Conservation (phyloP, 2,888 invertebrate genomes). For the Netelia melanura region DNA sequence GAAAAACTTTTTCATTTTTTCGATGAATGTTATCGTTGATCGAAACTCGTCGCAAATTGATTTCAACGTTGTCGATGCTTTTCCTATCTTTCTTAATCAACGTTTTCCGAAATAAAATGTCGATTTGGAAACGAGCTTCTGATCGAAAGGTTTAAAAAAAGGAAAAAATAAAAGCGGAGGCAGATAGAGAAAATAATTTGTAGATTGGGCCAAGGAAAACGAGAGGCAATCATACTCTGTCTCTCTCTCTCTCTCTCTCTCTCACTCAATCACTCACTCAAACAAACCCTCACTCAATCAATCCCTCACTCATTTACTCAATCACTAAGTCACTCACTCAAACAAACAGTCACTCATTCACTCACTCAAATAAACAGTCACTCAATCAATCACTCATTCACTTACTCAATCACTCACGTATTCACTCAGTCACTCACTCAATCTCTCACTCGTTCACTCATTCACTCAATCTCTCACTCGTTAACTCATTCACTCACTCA, state of each 20-base stretch:
- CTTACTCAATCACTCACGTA: no score
- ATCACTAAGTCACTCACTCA: no score
- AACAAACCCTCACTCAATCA: no score
- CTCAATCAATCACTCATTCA: no score
- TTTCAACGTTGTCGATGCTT: neutral
- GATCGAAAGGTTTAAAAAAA: neutral
- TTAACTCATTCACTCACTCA: no score
- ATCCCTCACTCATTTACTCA: no score
- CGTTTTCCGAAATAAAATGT: conserved; percentile 20
- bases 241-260: neutral
- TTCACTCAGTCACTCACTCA: no score
- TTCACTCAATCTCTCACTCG: no score
- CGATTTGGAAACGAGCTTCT: neutral
- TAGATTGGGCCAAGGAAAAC: neutral
- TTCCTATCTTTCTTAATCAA: conserved; percentile 26
- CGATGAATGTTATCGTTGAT: neutral
- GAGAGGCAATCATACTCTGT: neutral
- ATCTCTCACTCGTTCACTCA: no score
- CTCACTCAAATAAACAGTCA: no score
- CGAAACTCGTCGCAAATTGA: neutral
- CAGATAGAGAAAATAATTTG: neutral
- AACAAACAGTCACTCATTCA: no score
- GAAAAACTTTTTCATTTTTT: neutral
- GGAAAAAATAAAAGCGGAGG: neutral
- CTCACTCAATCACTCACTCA: no score